phyloP scores from a whole-genome alignment of 2,113 vertebrate genomes.

The Mionectes macconnelli region DNA sequence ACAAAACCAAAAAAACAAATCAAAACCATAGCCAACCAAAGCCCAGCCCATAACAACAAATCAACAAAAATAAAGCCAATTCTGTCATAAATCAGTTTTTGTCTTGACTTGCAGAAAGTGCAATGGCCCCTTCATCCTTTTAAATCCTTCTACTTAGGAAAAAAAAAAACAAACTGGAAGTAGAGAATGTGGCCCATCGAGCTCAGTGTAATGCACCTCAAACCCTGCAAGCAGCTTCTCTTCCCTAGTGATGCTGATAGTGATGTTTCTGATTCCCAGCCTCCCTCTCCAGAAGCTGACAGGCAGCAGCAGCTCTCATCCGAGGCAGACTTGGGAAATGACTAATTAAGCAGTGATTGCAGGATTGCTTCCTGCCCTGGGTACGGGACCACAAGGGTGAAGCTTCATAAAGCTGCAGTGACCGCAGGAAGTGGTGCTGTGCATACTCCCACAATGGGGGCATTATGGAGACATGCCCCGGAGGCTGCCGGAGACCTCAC shows the following conservation, averaged over 20 bases:
- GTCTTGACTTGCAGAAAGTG: constrained; percentile 23
- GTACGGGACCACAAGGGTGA: constrained; percentile 52
- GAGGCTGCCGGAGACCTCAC: constrained; percentile 31
- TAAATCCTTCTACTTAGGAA: background rate
- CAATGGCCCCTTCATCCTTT: background rate
- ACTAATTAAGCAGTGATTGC: constrained; percentile 64
- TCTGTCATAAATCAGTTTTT: constrained; percentile 1
- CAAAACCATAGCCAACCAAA: background rate
- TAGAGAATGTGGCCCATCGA: background rate
- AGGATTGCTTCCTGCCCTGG: constrained; percentile 59
- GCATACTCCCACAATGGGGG: constrained; percentile 51
- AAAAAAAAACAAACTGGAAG: background rate
- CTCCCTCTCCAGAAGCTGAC: background rate
- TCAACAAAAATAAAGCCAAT: background rate
- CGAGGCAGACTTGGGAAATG: constrained; percentile 51
- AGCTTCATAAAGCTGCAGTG: constrained; percentile 42
- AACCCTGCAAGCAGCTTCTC: background rate
- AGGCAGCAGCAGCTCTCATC: background rate
- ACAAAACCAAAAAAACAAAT: background rate
- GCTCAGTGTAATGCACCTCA: rapidly evolving
- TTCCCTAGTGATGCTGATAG: background rate
- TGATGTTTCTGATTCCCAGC: background rate
- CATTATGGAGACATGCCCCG: constrained; percentile 63
- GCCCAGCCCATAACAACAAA: background rate
- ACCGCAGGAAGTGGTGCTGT: constrained; percentile 34